Conservation (phyloP, 1,140 invertebrate genomes). For the Zaprionus davidi region DNA sequence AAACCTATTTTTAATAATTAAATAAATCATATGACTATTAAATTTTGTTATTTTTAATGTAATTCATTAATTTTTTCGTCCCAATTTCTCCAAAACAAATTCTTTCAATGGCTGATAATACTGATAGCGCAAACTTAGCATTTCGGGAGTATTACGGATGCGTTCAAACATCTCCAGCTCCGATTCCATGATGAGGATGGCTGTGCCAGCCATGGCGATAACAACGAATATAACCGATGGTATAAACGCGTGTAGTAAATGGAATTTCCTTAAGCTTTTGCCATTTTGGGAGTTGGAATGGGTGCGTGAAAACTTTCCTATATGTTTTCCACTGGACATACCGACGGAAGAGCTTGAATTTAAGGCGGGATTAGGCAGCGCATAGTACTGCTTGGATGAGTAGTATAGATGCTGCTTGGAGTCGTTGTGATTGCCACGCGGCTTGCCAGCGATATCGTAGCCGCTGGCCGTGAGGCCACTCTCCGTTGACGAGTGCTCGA, state of each 20-base stretch:
- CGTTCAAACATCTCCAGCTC: slow-evolving; percentile 89
- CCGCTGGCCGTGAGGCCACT: slow-evolving; percentile 84
- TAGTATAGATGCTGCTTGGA: slow-evolving; percentile 82
- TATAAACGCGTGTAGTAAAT: slow-evolving; percentile 88
- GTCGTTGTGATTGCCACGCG: slow-evolving; percentile 69
- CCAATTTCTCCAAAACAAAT: slow-evolving; percentile 85
- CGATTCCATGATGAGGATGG: slow-evolving; percentile 90
- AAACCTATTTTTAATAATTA: neutral
- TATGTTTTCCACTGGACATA: slow-evolving; percentile 37
- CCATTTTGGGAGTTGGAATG: slow-evolving; percentile 49
- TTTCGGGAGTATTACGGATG: slow-evolving; percentile 91
- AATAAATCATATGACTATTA: slow-evolving; percentile 1
- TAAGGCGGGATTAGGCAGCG: slow-evolving; percentile 65
- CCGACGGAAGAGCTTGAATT: slow-evolving; percentile 52
- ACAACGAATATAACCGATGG: slow-evolving; percentile 89
- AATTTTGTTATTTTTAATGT: neutral
- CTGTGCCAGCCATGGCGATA: slow-evolving; percentile 87
- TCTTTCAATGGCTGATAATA: slow-evolving; percentile 93
- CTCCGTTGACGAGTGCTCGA: slow-evolving; percentile 89
- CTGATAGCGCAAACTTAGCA: slow-evolving; percentile 90
- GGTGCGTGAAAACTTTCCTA: slow-evolving; percentile 43
- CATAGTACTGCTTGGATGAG: slow-evolving; percentile 76
- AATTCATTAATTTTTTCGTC: slow-evolving; percentile 49
- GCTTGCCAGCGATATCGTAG: slow-evolving; percentile 83
- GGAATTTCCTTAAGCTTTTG: slow-evolving; percentile 85